Conservation (phyloP, 2,888 invertebrate species). For the Marasmarcha lunaedactyla region DNA sequence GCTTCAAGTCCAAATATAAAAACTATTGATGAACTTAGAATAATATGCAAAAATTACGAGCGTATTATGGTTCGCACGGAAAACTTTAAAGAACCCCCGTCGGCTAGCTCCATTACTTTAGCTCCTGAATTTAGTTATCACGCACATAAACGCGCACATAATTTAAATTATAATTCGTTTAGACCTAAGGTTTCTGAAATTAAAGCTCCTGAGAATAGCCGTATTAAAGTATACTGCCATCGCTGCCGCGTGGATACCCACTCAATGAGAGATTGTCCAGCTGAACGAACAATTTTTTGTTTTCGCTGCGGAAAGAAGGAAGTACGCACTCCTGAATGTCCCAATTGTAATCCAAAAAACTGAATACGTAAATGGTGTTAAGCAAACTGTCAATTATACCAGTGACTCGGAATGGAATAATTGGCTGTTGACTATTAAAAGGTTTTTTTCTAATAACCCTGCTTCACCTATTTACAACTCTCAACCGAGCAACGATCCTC, state of each 20-base stretch:
- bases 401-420: slow-evolving; percentile 9
- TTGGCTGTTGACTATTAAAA: slow-evolving; percentile 11
- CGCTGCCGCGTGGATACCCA: slow-evolving; percentile 11
- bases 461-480: slow-evolving; percentile 12
- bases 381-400: slow-evolving; percentile 1
- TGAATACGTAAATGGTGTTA: slow-evolving; percentile 8
- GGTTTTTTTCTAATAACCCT: slow-evolving; percentile 7
- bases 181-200: not conserved
- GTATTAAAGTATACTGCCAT: slow-evolving; percentile 6
- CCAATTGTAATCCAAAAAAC: slow-evolving; percentile 14
- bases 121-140: slow-evolving; percentile 12
- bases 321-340: slow-evolving; percentile 11
- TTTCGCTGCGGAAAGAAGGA: slow-evolving; percentile 15
- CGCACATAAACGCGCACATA: slow-evolving; percentile 2
- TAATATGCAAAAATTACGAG: slow-evolving; percentile 12
- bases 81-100: slow-evolving; percentile 12
- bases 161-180: not conserved
- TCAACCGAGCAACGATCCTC: slow-evolving; percentile 6
- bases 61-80: slow-evolving; percentile 8
- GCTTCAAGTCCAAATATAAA: slow-evolving; percentile 7
- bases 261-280: slow-evolving; percentile 6
- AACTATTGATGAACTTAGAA: slow-evolving; percentile 3
- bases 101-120: slow-evolving; percentile 5
- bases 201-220: not conserved
- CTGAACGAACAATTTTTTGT: slow-evolving; percentile 11